Conservation (phyloP, 2,888 invertebrate species). For the Metacarcinus magister region DNA sequence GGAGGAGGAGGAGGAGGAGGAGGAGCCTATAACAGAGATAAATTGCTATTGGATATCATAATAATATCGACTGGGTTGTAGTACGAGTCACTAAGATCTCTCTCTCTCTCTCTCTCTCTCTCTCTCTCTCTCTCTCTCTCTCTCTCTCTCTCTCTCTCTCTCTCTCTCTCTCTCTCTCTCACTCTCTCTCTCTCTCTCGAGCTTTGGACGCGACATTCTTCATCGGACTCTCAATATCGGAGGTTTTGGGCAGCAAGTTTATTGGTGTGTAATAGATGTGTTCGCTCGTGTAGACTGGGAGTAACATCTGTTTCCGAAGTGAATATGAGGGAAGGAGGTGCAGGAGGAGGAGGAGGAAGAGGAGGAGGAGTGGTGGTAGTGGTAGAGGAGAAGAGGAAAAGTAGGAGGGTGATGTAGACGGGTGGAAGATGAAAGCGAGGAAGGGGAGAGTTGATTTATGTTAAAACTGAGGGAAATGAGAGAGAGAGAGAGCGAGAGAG, state of each 20-base stretch:
- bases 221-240: constrained; percentile 72
- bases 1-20: constrained; percentile 22
- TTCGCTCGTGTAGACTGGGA: constrained; percentile 63
- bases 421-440: background rate
- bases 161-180: background rate
- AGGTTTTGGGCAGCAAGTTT: constrained; percentile 50
- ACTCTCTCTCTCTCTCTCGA: constrained; percentile 16
- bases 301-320: constrained; percentile 53
- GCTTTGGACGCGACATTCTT: constrained; percentile 59
- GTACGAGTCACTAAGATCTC: constrained; percentile 42
- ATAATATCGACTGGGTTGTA: constrained; percentile 17
- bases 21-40: constrained; percentile 40
- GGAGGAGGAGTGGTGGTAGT: background rate
- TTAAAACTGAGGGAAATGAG: background rate
- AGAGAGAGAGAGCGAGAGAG: constrained; percentile 56
- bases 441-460: background rate
- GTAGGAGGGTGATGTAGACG: background rate
- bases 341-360: background rate
- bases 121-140: background rate
- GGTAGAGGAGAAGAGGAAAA: background rate
- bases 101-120: constrained; percentile 13
- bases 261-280: constrained; percentile 70
- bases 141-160: background rate
- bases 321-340: constrained; percentile 53
- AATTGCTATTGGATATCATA: constrained; percentile 48